Evolutionary conservation across 2,113 vertebrate genomes (phyloP).

Genomic region (Castor canadensis): DNA sequence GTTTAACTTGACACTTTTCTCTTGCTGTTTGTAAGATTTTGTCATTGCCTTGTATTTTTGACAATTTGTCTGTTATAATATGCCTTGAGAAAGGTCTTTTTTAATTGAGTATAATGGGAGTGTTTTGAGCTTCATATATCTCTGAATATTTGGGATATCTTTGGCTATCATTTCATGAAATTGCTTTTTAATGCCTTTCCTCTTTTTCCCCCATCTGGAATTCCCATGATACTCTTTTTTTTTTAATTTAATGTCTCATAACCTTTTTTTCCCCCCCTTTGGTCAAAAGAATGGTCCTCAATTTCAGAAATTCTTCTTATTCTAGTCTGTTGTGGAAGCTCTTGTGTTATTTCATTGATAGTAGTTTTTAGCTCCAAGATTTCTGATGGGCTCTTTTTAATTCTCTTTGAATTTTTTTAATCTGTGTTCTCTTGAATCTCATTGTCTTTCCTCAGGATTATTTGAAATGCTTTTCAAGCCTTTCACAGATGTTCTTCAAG

Average conservation of each 20-base stretch:
- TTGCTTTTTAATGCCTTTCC: background rate
- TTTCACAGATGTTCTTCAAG: background rate
- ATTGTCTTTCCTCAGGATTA: background rate
- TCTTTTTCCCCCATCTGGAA: background rate
- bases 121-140: background rate
- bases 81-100: background rate
- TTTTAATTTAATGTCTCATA: background rate
- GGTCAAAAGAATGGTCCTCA: background rate
- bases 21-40: background rate
- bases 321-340: background rate
- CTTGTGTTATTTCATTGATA: background rate
- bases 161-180: background rate
- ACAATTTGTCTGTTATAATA: background rate
- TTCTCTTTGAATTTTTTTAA: background rate
- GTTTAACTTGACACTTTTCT: background rate
- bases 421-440: background rate
- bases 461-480: background rate
- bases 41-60: background rate
- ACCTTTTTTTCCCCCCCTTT: background rate
- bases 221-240: background rate
- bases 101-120: background rate
- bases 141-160: background rate
- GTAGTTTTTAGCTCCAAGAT: background rate
- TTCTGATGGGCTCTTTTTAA: background rate
- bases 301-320: background rate